Percentiles rank a stretch among this genome's conserved stretches.
Conservation (phyloP, 2,797 vertebrate genomes). For the Lemur catta region DNA sequence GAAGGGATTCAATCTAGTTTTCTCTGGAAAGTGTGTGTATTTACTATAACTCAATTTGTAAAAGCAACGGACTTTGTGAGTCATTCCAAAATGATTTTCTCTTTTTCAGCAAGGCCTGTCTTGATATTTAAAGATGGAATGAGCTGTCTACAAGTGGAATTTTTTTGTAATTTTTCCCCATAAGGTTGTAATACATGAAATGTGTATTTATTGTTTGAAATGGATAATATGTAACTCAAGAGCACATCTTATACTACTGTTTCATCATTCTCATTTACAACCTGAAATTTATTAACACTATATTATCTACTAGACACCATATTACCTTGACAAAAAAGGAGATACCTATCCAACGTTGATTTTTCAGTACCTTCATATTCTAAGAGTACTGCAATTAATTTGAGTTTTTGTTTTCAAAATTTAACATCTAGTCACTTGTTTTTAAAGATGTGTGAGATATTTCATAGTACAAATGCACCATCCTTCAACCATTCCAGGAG, state of each 20-base stretch:
- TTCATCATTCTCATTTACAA: not conserved
- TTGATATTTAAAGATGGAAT: not conserved
- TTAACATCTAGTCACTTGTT: not conserved
- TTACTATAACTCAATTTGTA: not conserved
- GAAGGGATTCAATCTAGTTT: not conserved
- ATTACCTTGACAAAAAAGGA: not conserved
- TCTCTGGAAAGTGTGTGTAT: not conserved
- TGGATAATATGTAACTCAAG: not conserved
- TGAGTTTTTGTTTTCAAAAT: not conserved
- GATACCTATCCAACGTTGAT: not conserved
- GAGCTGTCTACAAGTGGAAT: not conserved
- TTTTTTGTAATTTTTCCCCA: not conserved
- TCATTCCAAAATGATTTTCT: not conserved
- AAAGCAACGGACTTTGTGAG: not conserved
- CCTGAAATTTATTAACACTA: not conserved
- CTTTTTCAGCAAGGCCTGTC: not conserved
- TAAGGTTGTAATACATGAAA: not conserved
- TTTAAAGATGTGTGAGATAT: not conserved
- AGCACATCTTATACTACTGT: not conserved
- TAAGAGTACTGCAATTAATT: not conserved
- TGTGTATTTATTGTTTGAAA: not conserved
- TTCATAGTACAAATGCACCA: not conserved
- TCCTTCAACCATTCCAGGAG: not conserved
- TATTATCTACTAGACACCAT: not conserved
- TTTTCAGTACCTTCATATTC: not conserved